Conservation (phyloP, 2,113 vertebrate species). For the Strix uralensis region DNA sequence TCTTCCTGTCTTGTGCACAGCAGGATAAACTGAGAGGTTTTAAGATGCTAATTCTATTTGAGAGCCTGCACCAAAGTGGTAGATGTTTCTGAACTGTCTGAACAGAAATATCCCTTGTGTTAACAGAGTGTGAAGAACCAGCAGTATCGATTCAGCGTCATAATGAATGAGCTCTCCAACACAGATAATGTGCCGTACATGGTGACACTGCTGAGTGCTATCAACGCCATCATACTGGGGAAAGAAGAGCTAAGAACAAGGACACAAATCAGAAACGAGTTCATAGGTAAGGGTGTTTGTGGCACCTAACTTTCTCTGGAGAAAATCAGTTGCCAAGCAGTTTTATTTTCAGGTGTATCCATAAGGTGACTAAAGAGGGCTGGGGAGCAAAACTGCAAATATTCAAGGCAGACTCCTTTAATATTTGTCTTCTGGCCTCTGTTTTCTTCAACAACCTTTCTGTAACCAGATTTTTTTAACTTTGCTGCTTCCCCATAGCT, state of each 20-base stretch:
- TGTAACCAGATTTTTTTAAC: neutral
- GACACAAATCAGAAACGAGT: constrained; percentile 90
- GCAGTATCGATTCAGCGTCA: constrained; percentile 95
- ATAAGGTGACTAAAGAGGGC: neutral
- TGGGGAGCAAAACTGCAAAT: neutral
- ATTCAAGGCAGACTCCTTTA: neutral
- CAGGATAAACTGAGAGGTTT: neutral
- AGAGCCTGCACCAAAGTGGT: neutral
- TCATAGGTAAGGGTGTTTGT: constrained; percentile 82
- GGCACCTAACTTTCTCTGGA: neutral
- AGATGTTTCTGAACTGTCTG: neutral
- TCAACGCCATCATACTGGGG: constrained; percentile 93
- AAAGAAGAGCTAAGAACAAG: constrained; percentile 85
- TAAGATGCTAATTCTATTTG: neutral
- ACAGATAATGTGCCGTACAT: constrained; percentile 92
- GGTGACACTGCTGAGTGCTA: constrained; percentile 90
- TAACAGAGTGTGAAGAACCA: constrained; percentile 87
- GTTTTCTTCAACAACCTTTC: neutral
- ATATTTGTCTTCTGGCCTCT: neutral
- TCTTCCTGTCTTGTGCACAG: neutral
- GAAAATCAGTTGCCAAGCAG: neutral
- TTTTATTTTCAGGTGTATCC: neutral
- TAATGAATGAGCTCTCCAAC: constrained; percentile 89
- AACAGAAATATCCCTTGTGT: neutral
- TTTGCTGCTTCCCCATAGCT: neutral